Conservation (phyloP, 2,888 invertebrate species). For the Rhamnusium bicolor region DNA sequence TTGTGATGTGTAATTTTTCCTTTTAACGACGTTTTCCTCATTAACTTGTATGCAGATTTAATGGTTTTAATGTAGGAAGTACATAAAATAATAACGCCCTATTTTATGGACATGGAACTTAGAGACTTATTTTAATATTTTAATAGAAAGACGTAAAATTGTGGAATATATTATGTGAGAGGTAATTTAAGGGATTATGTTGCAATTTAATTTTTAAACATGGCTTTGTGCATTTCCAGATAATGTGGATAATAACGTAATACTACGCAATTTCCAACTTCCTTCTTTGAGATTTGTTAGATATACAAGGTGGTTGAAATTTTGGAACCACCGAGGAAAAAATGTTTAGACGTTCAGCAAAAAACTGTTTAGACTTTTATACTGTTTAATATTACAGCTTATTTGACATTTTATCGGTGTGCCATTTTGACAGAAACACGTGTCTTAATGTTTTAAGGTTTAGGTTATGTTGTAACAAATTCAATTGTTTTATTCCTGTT, state of each 20-base stretch:
- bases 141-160: constrained; percentile 13
- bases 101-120: background rate
- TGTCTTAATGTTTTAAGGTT: too few relatives aligned
- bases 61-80: background rate
- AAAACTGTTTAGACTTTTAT: too few relatives aligned
- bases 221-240: background rate
- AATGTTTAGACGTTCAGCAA: too few relatives aligned
- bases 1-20: background rate
- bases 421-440: too few relatives aligned
- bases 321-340: too few relatives aligned
- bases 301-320: too few relatives aligned
- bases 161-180: background rate
- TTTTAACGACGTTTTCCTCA: background rate
- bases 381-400: too few relatives aligned
- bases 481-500: too few relatives aligned
- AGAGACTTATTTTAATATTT: constrained; percentile 6
- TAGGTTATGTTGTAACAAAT: too few relatives aligned
- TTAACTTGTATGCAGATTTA: background rate
- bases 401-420: too few relatives aligned
- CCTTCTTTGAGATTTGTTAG: background rate
- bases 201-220: background rate
- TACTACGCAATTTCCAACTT: background rate
- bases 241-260: too few relatives aligned
- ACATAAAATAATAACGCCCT: background rate
- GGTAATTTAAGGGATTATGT: background rate